Percentiles rank a stretch among this genome's conserved stretches.
phyloP scores from a whole-genome alignment of 2,797 vertebrate species.

The Decapterus maruadsi region DNA sequence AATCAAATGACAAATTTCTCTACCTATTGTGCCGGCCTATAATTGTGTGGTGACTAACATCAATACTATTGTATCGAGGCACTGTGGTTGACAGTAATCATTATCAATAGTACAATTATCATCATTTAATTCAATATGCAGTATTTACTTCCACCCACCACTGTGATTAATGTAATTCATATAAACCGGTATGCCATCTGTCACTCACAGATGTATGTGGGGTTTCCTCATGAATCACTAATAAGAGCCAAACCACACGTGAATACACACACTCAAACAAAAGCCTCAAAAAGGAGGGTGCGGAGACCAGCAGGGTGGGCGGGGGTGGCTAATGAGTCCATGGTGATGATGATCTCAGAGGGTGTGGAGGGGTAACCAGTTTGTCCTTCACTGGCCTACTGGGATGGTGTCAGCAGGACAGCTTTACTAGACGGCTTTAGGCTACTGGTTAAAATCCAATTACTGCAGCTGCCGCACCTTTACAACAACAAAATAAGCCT shows the following conservation, averaged over 20 bases:
- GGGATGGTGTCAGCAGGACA: conserved; percentile 53
- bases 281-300: conserved; percentile 20
- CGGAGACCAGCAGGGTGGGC: conserved; percentile 18
- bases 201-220: conserved; percentile 35
- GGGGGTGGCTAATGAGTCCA: conserved; percentile 36
- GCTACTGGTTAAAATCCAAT: conserved; percentile 75
- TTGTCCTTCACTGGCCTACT: conserved; percentile 52
- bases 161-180: conserved; percentile 23
- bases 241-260: neutral
- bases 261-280: conserved; percentile 2
- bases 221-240: conserved; percentile 28
- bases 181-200: conserved; percentile 58
- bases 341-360: conserved; percentile 38
- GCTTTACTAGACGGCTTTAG: conserved; percentile 68
- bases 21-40: neutral
- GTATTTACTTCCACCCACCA: no score
- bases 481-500: conserved; percentile 38
- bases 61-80: neutral
- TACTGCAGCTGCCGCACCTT: conserved; percentile 56
- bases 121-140: neutral
- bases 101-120: neutral
- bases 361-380: conserved; percentile 36
- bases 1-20: neutral
- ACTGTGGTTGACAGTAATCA: neutral
- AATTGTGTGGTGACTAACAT: neutral